A percentile compares a stretch with the other conserved stretches of the same genome.
These are phyloP conservation scores for Naja naja DNA, from an alignment of 2,113 vertebrate species.

Conservation along the genomic window DNA sequence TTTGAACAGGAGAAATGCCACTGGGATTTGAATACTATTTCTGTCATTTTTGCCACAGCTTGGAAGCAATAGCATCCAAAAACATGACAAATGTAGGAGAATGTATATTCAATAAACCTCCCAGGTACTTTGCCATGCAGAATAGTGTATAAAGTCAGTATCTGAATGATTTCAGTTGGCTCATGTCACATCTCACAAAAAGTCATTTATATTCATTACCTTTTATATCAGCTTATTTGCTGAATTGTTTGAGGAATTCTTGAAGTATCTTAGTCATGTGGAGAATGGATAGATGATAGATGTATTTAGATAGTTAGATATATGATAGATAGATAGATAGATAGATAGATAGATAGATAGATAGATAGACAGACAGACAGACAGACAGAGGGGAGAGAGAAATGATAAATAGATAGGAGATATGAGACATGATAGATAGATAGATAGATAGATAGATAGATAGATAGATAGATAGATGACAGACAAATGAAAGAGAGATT, in stretches of 20 bases:
- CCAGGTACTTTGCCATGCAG: conserved; percentile 27
- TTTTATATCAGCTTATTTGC: conserved; percentile 5
- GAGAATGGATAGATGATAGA: neutral
- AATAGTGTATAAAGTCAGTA: conserved; percentile 16
- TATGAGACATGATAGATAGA: no score
- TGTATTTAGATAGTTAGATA: neutral
- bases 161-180: conserved; percentile 19
- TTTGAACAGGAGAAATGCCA: neutral
- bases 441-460: no score
- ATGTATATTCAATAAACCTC: conserved; percentile 21
- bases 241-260: conserved; percentile 1
- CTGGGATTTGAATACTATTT: conserved; percentile 42
- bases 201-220: conserved; percentile 18
- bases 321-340: neutral
- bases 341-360: no score
- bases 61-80: conserved; percentile 35
- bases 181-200: neutral
- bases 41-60: conserved; percentile 13
- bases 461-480: no score
- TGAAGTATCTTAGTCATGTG: neutral
- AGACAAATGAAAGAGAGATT: neutral
- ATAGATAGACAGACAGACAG: no score
- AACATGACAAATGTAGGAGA: neutral
- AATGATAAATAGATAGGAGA: no score
- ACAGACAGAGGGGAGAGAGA: no score